These are phyloP conservation scores for Lateolabrax maculatus DNA, from an alignment of 2,797 vertebrate genomes.

Conservation along the genomic window DNA sequence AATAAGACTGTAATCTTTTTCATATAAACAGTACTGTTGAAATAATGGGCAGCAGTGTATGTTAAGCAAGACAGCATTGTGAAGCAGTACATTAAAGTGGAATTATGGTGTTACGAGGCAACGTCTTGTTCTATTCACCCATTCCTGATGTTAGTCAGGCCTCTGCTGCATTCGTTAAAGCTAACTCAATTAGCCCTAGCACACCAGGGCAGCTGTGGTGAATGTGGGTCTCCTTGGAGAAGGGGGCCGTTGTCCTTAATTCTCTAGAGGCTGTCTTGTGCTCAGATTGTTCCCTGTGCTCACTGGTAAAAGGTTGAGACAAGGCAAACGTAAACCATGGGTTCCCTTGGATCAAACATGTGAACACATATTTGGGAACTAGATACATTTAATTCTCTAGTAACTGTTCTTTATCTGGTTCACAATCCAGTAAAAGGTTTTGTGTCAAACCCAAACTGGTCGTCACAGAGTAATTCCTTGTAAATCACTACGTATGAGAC, in stretches of 20 bases:
- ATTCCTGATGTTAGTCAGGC: constrained; percentile 82
- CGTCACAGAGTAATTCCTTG: constrained; percentile 10
- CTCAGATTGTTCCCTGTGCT: constrained; percentile 54
- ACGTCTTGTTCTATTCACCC: constrained; percentile 72
- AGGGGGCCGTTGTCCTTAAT: constrained; percentile 79
- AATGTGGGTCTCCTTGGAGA: constrained; percentile 80
- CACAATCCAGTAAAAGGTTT: constrained; percentile 4
- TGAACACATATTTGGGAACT: background rate
- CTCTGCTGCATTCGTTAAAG: constrained; percentile 80
- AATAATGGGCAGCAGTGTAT: constrained; percentile 42
- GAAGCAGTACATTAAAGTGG: constrained; percentile 65
- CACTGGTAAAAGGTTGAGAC: constrained; percentile 41
- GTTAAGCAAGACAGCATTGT: constrained; percentile 46
- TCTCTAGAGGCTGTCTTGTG: constrained; percentile 63
- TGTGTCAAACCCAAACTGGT: constrained; percentile 7
- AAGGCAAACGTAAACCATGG: constrained; percentile 23
- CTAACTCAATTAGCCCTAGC: constrained; percentile 80
- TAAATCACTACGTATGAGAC: background rate
- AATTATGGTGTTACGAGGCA: constrained; percentile 62
- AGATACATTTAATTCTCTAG: background rate
- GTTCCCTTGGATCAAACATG: constrained; percentile 15
- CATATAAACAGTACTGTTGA: background rate
- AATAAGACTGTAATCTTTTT: background rate
- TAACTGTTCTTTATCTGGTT: background rate
- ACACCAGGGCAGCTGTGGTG: constrained; percentile 80